Base-by-base conservation (phyloP, 2,113 vertebrate genomes). In the Aspidoscelis tigris region DNA sequence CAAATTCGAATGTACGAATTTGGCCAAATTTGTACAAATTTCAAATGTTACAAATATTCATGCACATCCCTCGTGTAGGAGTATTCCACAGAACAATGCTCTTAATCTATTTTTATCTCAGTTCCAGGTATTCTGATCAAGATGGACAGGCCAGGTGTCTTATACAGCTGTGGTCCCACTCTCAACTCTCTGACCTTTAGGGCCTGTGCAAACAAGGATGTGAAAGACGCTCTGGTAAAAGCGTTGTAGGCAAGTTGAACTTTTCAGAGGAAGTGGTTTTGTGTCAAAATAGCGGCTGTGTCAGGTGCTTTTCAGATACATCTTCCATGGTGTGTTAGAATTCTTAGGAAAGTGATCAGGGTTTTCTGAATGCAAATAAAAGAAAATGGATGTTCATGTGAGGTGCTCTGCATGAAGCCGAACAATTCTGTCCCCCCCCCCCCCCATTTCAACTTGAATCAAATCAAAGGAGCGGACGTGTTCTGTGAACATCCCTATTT, bases 131-230 rank as follows among this genome's bases (percentile, higher is more conserved):
- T 4, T 77, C 9, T 0, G 58, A 77, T 33, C 64, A 21, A 79
- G 83, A 87, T 47, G 87, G 86, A 76, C 85, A 84, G 21, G 81
- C 50, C 8, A 50, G 0, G 43, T 92, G 4, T 87, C 94, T 79
- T 93, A 93, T n/a, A 86, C 82, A 0, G 80, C 81, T 0, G 44
- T 94, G 14, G 93, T 91, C 91, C 91, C 64, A 93, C 90, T 86
- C 50, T 93, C 43, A 94, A 93, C 2, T 88, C 92, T 7, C 20
- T 91, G 9, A 89, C 33, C 33, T 94, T 53, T 93, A 94, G 0
- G 93, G 92, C 20, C 11, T 94, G 26, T 88, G 90, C 41, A 94
- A 93, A 33, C 33, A 64, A 92, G 2, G 94, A 94, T 18, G 84
- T 93, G n/a, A 92, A 93, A 39, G 80, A 73, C 66, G 76, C 81